Percentiles rank a stretch among this genome's conserved stretches.
These are phyloP conservation scores for Plotosus lineatus DNA, from an alignment of 2,113 vertebrate genomes.

Conservation along the genomic window DNA sequence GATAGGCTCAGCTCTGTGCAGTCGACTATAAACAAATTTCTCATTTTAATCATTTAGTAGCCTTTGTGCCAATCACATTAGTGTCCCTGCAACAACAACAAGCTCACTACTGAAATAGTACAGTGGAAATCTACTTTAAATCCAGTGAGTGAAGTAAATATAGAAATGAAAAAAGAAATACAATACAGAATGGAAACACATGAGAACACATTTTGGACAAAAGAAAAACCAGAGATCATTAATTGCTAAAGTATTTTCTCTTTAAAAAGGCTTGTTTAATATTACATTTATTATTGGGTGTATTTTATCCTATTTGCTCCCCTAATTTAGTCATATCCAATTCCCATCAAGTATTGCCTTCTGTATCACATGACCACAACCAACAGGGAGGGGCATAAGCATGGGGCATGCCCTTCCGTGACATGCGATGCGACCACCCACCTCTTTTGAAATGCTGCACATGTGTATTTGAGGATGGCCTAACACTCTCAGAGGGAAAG, in stretches of 20 bases:
- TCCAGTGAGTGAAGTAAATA: background rate
- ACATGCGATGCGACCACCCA: too few species aligned
- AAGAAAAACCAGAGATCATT: background rate
- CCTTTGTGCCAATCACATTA: conserved; percentile 27
- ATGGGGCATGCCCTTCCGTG: too few species aligned
- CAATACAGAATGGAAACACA: background rate
- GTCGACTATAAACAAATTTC: conserved; percentile 9
- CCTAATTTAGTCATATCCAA: too few species aligned
- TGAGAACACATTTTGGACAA: background rate
- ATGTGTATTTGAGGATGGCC: too few species aligned
- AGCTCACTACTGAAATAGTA: background rate
- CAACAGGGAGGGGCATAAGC: too few species aligned
- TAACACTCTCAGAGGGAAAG: too few species aligned
- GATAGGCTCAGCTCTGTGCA: conserved; percentile 10
- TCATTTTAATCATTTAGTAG: conserved; percentile 28
- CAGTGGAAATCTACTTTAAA: background rate
- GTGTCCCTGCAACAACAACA: background rate
- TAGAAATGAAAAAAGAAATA: background rate
- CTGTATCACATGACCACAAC: too few species aligned
- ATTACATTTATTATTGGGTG: too few species aligned
- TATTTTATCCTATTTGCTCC: too few species aligned
- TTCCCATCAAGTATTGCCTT: too few species aligned
- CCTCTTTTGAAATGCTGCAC: too few species aligned
- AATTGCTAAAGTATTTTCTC: background rate
- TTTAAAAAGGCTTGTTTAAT: too few species aligned